Conservation (phyloP, 2,113 vertebrate genomes). For the Chloropsis cyanopogon region DNA sequence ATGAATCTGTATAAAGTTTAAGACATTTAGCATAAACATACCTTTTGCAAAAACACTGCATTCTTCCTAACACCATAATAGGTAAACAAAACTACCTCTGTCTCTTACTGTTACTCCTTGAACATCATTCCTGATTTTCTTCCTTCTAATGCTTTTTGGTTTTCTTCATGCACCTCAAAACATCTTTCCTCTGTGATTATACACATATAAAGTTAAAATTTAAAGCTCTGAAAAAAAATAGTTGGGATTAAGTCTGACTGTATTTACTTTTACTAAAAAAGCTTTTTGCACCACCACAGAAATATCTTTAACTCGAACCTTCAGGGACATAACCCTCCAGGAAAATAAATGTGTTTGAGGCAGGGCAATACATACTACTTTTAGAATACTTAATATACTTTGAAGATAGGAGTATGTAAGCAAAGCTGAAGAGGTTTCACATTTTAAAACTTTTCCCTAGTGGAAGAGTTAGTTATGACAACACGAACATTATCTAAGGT, state of each 20-base stretch:
- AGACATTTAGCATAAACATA: neutral
- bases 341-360: neutral
- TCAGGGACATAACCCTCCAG: neutral
- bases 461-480: neutral
- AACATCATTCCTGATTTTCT: too few relatives aligned
- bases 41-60: neutral
- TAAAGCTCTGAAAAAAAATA: neutral
- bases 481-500: rapidly evolving
- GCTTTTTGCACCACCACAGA: neutral
- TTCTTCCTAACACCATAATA: neutral
- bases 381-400: neutral
- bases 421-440: neutral
- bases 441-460: neutral
- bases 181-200: neutral
- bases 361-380: rapidly evolving
- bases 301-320: neutral
- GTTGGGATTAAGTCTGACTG: neutral
- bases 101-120: neutral
- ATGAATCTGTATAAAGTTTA: neutral
- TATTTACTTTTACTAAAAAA: neutral
- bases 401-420: rapidly evolving
- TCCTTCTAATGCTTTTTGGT: neutral
- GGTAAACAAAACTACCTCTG: neutral
- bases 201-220: neutral
- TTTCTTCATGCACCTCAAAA: neutral